Base-by-base conservation (phyloP, 2,113 vertebrate species). In the Jacana jacana region DNA sequence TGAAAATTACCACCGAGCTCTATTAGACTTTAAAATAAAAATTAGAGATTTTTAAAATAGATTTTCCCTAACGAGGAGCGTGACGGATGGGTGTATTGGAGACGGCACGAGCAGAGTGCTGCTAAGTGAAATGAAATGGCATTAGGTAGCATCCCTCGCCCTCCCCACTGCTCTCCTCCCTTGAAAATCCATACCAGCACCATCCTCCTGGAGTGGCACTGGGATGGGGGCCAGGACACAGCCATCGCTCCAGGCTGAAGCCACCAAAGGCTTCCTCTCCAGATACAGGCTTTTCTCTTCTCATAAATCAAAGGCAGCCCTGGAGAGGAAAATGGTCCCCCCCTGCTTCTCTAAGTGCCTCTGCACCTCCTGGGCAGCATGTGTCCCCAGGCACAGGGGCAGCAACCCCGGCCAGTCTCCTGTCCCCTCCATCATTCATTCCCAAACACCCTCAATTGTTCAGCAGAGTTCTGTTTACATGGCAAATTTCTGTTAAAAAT, bases 11-110 rank as follows among this genome's bases (percentile, higher is more conserved):
- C 95, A 65, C 60, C 0, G 2, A 46, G 86, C 57, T 93, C 95
- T 81, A 49, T 94, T 84, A 92, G 95, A 81, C 80, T 94, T 96
- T 79, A 89, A 96, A 96, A 96, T 89, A 97, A 97, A 97, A 96
- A 95, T 85, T 19, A 93, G 95, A 96, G 96, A 88, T 92, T 95
- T 96, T 86, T 39, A 6, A 71, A 81, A 97, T 97, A 22, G 96
- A 97, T 97, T 97, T 97, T 96, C 93, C 91, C 96, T 96, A 96
- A 97, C 66, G 86, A 97, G 96, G 93, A 95, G 81, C 6, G 63
- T 96, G 96, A 97, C n/a, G 16, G 91, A 96, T 96, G 93, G 44
- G 80, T 3, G 5, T 17, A 9, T 13, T 6, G 91, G 88, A 78
- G 91, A 54, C 54, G 0, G 4, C 4, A 49, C 2, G n/a, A 83